These are phyloP conservation scores for Mesopsocus fuscifrons DNA, from an alignment of 2,888 invertebrate species.

Conservation along the genomic window DNA sequence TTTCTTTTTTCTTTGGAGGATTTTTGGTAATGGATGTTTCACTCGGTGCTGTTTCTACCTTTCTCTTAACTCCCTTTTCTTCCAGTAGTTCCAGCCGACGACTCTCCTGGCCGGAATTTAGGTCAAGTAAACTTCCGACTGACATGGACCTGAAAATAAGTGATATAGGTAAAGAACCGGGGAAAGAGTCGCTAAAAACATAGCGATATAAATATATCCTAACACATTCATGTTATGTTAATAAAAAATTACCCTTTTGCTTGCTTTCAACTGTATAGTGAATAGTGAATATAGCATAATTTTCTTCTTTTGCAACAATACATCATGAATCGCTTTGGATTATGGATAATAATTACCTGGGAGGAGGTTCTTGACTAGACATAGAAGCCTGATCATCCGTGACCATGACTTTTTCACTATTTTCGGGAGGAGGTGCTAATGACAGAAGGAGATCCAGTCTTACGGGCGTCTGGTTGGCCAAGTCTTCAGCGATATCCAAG, in stretches of 20 bases:
- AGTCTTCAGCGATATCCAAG: constrained; percentile 64
- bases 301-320: too few relatives aligned
- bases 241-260: too few relatives aligned
- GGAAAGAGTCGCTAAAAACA: too few relatives aligned
- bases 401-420: constrained; percentile 37
- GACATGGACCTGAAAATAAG: constrained; percentile 35
- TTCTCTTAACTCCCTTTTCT: constrained; percentile 43
- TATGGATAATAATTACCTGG: constrained; percentile 11
- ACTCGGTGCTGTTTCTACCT: constrained; percentile 54
- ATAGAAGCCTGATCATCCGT: constrained; percentile 31
- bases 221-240: too few relatives aligned
- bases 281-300: too few relatives aligned
- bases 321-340: too few relatives aligned
- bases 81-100: constrained; percentile 47
- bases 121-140: constrained; percentile 44
- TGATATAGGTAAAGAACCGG: too few relatives aligned
- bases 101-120: constrained; percentile 51
- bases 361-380: constrained; percentile 18
- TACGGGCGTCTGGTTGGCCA: constrained; percentile 82
- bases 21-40: constrained; percentile 36
- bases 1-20: constrained; percentile 23
- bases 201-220: too few relatives aligned
- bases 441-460: constrained; percentile 70
- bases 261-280: too few relatives aligned
- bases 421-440: constrained; percentile 38